These are phyloP conservation scores for Eurois occulta DNA, from an alignment of 2,888 invertebrate species.

Conservation along the genomic window DNA sequence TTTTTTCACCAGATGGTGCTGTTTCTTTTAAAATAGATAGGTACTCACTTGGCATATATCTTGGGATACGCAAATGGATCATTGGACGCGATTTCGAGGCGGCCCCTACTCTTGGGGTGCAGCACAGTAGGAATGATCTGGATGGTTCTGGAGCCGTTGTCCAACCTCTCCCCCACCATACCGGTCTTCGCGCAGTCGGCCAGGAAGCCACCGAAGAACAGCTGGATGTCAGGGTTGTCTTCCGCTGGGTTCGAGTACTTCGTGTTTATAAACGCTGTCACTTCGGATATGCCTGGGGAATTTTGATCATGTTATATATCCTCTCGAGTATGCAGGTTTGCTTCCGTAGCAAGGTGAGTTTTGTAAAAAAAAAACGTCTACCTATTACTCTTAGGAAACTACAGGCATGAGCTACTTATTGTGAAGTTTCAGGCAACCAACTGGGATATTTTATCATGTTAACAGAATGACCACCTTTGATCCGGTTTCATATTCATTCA, in stretches of 20 bases:
- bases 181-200: conserved; percentile 96
- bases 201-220: conserved; percentile 96
- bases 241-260: conserved; percentile 94
- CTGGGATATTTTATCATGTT: not conserved
- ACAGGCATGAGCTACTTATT: not conserved
- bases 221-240: conserved; percentile 96
- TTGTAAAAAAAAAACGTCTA: not conserved
- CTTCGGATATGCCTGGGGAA: conserved; percentile 93
- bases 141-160: conserved; percentile 92
- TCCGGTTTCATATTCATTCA: not conserved
- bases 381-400: not conserved
- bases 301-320: not conserved
- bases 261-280: conserved; percentile 95
- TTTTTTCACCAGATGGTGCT: not conserved
- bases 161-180: conserved; percentile 94
- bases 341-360: not conserved
- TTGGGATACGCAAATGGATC: conserved; percentile 96
- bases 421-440: not conserved
- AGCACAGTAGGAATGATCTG: conserved; percentile 95
- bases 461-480: not conserved
- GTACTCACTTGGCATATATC: conserved; percentile 95
- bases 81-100: conserved; percentile 92
- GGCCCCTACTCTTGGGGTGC: conserved; percentile 96
- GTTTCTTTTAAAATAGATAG: not conserved
- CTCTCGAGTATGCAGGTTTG: not conserved